Percentiles rank a stretch among this genome's conserved stretches.
phyloP scores from a whole-genome alignment of 2,113 vertebrate species.

The Solea solea region DNA sequence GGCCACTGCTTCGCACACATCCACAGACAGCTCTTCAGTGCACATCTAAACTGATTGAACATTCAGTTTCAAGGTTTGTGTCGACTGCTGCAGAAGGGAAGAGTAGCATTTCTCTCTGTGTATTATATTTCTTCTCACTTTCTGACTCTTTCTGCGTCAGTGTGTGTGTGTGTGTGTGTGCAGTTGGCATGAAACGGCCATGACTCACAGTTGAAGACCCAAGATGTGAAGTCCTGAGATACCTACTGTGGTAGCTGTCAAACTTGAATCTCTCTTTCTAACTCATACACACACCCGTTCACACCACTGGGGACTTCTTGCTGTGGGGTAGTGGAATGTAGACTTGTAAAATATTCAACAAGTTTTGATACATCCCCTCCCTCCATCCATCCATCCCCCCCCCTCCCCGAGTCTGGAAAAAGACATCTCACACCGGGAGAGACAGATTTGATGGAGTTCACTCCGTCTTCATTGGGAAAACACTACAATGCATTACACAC shows the following conservation, averaged over 20 bases:
- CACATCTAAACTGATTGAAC: constrained; percentile 18
- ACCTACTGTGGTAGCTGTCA: constrained; percentile 57
- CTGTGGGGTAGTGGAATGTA: constrained; percentile 45
- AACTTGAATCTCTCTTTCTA: constrained; percentile 37
- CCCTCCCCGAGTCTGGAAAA: constrained; percentile 27
- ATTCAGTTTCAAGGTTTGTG: constrained; percentile 17
- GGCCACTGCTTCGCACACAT: neutral
- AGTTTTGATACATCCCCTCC: constrained; percentile 50
- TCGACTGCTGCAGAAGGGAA: constrained; percentile 18
- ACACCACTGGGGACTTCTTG: constrained; percentile 46
- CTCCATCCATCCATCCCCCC: constrained; percentile 29
- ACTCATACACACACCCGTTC: constrained; percentile 30
- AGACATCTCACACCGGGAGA: constrained; percentile 40
- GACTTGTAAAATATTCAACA: constrained; percentile 68
- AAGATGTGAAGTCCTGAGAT: constrained; percentile 44
- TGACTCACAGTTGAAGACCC: constrained; percentile 51
- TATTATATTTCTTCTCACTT: constrained; percentile 12
- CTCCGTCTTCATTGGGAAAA: constrained; percentile 29
- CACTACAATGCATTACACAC: constrained; percentile 16
- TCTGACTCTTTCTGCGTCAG: constrained; percentile 20
- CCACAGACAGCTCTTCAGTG: neutral
- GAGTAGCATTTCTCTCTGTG: constrained; percentile 4
- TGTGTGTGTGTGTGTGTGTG: constrained; percentile 32
- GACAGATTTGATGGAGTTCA: constrained; percentile 43
- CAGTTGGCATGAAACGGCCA: constrained; percentile 45